phyloP scores from a whole-genome alignment of 2,888 invertebrate genomes.

The Tetranychus piercei region DNA sequence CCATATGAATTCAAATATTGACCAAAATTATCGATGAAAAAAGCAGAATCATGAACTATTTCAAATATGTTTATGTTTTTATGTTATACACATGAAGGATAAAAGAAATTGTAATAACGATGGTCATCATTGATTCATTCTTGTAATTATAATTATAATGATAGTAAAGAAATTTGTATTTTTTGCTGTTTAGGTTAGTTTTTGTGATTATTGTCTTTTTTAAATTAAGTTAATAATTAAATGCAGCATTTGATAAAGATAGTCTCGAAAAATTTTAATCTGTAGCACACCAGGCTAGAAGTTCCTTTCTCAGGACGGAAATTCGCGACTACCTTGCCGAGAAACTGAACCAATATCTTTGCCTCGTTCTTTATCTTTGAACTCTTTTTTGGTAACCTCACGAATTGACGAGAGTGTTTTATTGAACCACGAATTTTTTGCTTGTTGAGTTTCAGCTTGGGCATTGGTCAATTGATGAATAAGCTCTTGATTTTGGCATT shows the following conservation, averaged over 20 bases:
- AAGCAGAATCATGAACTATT: no score
- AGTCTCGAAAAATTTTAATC: background rate
- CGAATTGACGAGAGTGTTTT: slow-evolving; percentile 9
- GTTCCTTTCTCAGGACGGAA: background rate
- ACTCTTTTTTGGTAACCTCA: slow-evolving; percentile 5
- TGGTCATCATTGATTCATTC: no score
- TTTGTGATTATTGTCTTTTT: background rate
- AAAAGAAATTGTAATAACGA: no score
- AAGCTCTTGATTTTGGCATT: slow-evolving; percentile 55
- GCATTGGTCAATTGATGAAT: background rate
- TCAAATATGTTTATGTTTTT: no score
- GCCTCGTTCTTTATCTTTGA: background rate
- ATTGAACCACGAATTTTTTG: slow-evolving; percentile 3
- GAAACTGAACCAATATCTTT: background rate
- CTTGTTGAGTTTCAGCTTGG: slow-evolving; percentile 3
- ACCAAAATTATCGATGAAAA: no score
- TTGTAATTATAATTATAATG: background rate
- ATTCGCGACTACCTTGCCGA: background rate
- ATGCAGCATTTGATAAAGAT: background rate
- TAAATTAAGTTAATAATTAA: background rate
- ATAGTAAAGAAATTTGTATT: background rate
- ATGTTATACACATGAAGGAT: no score
- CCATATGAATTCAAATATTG: no score
- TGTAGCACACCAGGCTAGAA: background rate
- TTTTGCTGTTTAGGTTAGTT: background rate